Percentiles rank a stretch among this genome's conserved stretches.
phyloP scores from a whole-genome alignment of 1,140 invertebrate genomes.

The Colletes gigas region DNA sequence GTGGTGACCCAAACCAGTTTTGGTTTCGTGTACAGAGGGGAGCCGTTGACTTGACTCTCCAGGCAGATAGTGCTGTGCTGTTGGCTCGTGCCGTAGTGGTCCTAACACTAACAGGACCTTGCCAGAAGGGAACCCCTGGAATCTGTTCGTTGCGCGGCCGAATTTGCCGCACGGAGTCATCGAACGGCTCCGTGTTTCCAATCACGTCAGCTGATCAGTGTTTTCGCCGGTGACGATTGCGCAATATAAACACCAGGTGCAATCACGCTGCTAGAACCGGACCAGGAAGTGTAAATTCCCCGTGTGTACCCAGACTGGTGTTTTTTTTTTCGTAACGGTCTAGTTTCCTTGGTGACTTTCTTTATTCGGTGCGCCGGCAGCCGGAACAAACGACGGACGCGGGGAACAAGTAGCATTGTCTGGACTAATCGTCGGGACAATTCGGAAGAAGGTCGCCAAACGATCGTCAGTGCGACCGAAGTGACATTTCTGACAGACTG shows the following conservation, averaged over 20 bases:
- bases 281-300: slow-evolving; percentile 2
- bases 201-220: slow-evolving; percentile 40
- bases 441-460: not conserved
- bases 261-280: not conserved
- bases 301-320: slow-evolving; percentile 19
- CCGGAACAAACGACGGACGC: not conserved
- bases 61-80: slow-evolving; percentile 80
- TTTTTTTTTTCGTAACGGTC: not conserved
- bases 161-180: slow-evolving; percentile 29
- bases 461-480: not conserved
- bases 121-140: slow-evolving; percentile 56
- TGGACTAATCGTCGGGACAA: not conserved
- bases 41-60: slow-evolving; percentile 70
- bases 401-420: too few relatives aligned
- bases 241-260: slow-evolving; percentile 1
- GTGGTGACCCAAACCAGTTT: slow-evolving; percentile 77
- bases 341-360: not conserved
- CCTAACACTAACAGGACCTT: slow-evolving; percentile 72
- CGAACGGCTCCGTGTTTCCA: not conserved
- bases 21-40: slow-evolving; percentile 68
- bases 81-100: slow-evolving; percentile 79
- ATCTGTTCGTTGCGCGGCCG: slow-evolving; percentile 46
- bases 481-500: slow-evolving; percentile 7
- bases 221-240: slow-evolving; percentile 18
- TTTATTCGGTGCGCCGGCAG: not conserved